Conservation (phyloP, 2,888 invertebrate genomes). For the Hyles lineata region DNA sequence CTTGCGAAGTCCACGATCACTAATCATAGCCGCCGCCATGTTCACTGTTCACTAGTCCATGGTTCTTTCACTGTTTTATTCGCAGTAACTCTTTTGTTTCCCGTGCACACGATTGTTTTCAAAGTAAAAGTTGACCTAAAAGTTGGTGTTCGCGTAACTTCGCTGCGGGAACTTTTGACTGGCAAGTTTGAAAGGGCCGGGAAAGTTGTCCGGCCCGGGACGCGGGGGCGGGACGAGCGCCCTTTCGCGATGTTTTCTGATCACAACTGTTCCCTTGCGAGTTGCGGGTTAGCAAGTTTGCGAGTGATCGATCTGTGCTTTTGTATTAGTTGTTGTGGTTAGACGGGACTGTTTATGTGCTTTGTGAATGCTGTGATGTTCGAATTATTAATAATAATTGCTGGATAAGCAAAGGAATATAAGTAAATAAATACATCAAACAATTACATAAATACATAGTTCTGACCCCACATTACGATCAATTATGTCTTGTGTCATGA, state of each 20-base stretch:
- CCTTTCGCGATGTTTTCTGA: slow-evolving; percentile 26
- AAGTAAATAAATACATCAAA: neutral
- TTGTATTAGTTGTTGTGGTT: slow-evolving; percentile 17
- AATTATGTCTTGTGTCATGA: no score
- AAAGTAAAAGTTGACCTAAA: slow-evolving; percentile 11
- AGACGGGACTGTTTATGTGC: neutral
- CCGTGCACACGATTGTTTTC: slow-evolving; percentile 4
- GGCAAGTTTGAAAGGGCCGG: slow-evolving; percentile 22
- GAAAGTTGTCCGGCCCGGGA: neutral
- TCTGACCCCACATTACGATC: no score
- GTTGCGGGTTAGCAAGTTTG: slow-evolving; percentile 12
- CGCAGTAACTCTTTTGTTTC: slow-evolving; percentile 12
- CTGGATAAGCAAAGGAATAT: neutral
- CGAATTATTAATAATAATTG: neutral
- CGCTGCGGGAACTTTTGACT: slow-evolving; percentile 19
- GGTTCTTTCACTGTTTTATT: neutral
- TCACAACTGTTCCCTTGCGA: slow-evolving; percentile 23
- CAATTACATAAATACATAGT: neutral
- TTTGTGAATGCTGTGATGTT: neutral
- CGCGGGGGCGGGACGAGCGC: slow-evolving; percentile 6
- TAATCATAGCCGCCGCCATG: slow-evolving; percentile 86
- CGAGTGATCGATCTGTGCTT: slow-evolving; percentile 23
- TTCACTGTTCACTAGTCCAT: slow-evolving; percentile 42
- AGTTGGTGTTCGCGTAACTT: slow-evolving; percentile 9
- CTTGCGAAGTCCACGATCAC: slow-evolving; percentile 81